Evolutionary conservation across 1,140 invertebrate species (phyloP), one percentile per base, ranked within the genome.

Genomic region (Hyles vespertilio): DNA sequence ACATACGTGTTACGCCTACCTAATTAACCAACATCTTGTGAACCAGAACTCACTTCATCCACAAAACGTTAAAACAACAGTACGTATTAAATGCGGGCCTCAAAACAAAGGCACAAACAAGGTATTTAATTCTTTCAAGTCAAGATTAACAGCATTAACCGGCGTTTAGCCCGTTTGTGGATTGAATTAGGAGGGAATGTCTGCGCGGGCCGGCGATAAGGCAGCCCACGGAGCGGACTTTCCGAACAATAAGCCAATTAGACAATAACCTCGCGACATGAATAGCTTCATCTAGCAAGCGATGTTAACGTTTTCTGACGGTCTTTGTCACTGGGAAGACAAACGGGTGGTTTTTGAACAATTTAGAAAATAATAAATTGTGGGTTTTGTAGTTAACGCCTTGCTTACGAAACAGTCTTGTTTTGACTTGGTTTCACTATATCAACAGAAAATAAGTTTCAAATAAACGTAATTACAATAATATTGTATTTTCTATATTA

Each of bases 201-300:
- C 34, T 36, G 34, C 32, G 45, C 45, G 10, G 32, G 32, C 10
- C 45, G 22, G 45, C 3, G 51, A 40, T 43, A 54, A 51, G 50
- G 54, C 45, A 51, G 46, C 22, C 22, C 36, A 5, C 56, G 32
- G 33, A 48, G 55, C 45, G 63, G 61, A 56, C 45, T 58, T 59
- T 63, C 58, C 67, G 63, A 77, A 84, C 79, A 84, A 81, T 77
- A 63, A 70, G 72, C 75, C 79, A 81, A 84, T 81, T 84, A 80
- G 71, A 84, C 76, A 84, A 79, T 79, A 74, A 79, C 58, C 56
- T 55, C 67, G 63, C 63, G 64, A 67, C 65, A 59, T 70, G 79
- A 81, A 84, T 81, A 66, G 74, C 79, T 81, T 80, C 75, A 84
- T 84, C 79, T 81, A 70, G 70, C 69, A 76, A 78, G 79, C 65